These are phyloP conservation scores for Epizoanthus fatuus DNA, from an alignment of 92 coral and sea anemone genomes.

Conservation along the genomic window DNA sequence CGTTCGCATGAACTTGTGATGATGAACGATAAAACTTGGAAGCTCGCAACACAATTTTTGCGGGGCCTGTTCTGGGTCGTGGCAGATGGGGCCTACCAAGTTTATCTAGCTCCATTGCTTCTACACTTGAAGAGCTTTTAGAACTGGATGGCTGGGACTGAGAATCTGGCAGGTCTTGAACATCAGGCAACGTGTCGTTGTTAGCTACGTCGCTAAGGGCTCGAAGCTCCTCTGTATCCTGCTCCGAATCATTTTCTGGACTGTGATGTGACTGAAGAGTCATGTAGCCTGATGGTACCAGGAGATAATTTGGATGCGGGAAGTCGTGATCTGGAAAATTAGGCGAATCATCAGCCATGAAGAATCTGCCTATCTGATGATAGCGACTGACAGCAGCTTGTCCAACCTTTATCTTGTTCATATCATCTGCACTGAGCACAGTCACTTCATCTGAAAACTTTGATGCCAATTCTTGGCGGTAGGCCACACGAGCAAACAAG, in stretches of 20 bases:
- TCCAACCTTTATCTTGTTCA: constrained; percentile 47
- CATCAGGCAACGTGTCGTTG: constrained; percentile 24
- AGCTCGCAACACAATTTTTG: constrained; percentile 38
- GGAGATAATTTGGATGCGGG: constrained; percentile 41
- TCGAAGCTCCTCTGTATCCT: constrained; percentile 20
- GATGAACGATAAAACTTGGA: constrained; percentile 21
- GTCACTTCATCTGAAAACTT: constrained; percentile 35
- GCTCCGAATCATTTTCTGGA: background rate
- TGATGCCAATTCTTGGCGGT: constrained; percentile 46
- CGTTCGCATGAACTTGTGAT: constrained; percentile 40
- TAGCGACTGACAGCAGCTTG: constrained; percentile 40
- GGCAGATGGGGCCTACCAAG: constrained; percentile 52
- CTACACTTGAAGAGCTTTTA: constrained; percentile 10
- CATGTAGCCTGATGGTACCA: constrained; percentile 49
- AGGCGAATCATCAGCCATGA: constrained; percentile 44
- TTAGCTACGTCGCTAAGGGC: constrained; percentile 26
- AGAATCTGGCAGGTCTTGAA: constrained; percentile 9
- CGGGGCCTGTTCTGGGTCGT: constrained; percentile 37
- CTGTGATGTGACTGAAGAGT: constrained; percentile 21
- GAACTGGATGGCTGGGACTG: constrained; percentile 32
- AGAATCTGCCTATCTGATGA: constrained; percentile 40
- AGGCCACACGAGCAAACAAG: constrained; percentile 32
- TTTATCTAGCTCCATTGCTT: constrained; percentile 25
- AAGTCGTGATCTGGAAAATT: constrained; percentile 52
- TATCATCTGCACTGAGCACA: constrained; percentile 42